These are phyloP conservation scores for Danaus plexippus DNA, from an alignment of 1,140 invertebrate species.

Conservation along the genomic window DNA sequence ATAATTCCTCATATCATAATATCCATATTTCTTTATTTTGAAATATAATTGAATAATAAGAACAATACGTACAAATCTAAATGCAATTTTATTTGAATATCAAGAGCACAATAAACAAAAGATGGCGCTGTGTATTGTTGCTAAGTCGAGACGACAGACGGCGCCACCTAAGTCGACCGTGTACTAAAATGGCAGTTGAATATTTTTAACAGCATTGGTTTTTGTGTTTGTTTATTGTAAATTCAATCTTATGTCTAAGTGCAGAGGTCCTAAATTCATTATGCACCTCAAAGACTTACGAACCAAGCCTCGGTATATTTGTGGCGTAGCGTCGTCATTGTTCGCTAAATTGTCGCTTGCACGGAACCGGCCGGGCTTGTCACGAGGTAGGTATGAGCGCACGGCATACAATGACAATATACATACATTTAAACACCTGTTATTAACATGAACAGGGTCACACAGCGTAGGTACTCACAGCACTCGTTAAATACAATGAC, in stretches of 20 bases:
- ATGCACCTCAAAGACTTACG: conserved; percentile 42
- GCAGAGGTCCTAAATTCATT: conserved; percentile 24
- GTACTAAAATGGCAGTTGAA: conserved; percentile 69
- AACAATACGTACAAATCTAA: no score
- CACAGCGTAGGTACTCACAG: conserved; percentile 44
- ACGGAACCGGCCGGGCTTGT: conserved; percentile 64
- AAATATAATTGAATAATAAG: no score
- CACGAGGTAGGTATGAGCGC: conserved; percentile 61
- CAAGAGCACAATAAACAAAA: conserved; percentile 65
- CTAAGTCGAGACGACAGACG: conserved; percentile 56
- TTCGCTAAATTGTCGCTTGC: conserved; percentile 69
- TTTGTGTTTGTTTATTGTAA: conserved; percentile 15
- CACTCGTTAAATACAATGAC: conserved; percentile 63
- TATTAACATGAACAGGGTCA: conserved; percentile 66
- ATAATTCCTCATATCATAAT: no score
- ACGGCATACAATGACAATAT: conserved; percentile 57
- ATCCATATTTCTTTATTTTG: no score
- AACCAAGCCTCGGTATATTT: conserved; percentile 58
- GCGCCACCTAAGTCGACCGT: conserved; percentile 64
- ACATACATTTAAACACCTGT: conserved; percentile 69
- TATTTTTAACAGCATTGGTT: conserved; percentile 58
- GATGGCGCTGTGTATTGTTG: conserved; percentile 64
- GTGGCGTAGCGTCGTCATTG: conserved; percentile 65
- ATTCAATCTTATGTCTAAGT: conserved; percentile 22
- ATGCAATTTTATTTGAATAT: conserved; percentile 54